These are phyloP conservation scores for Petrocephalus schoutedeni DNA, from an alignment of 2,797 vertebrate genomes.

Conservation along the genomic window DNA sequence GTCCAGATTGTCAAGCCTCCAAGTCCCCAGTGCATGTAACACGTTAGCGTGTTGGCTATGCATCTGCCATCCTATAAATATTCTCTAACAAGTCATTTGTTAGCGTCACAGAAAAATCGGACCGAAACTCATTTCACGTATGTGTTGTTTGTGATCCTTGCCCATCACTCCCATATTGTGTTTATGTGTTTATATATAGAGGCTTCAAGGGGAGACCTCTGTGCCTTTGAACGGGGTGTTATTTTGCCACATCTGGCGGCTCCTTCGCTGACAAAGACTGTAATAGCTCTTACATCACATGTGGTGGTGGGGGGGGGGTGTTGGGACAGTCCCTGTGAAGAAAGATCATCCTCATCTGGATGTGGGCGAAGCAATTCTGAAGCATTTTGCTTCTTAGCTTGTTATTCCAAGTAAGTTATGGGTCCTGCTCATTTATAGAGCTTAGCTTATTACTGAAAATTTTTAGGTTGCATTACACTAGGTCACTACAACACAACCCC, in stretches of 20 bases:
- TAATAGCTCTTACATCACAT: not conserved
- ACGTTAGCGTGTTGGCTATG: not conserved
- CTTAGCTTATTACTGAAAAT: not conserved
- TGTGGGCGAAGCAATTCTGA: not conserved
- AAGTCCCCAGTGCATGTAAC: not conserved
- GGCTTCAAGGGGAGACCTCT: not conserved
- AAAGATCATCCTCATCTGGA: not conserved
- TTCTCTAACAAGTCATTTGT: not conserved
- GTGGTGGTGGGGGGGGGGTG: not conserved
- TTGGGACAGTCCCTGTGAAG: not conserved
- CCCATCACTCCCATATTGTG: not conserved
- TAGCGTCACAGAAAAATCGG: not conserved
- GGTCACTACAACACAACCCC: not conserved
- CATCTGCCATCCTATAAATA: constrained; percentile 1
- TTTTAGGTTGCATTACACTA: not conserved
- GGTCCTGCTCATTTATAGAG: not conserved
- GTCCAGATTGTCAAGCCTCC: constrained; percentile 5
- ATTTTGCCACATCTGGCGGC: not conserved
- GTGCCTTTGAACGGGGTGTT: not conserved
- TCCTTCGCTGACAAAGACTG: not conserved
- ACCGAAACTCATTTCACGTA: not conserved
- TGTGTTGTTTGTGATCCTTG: not conserved
- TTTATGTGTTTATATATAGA: not conserved
- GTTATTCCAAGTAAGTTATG: not conserved
- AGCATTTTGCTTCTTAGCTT: not conserved